Conservation (phyloP, 1,140 invertebrate genomes). For the Aphaenogaster floridana region DNA sequence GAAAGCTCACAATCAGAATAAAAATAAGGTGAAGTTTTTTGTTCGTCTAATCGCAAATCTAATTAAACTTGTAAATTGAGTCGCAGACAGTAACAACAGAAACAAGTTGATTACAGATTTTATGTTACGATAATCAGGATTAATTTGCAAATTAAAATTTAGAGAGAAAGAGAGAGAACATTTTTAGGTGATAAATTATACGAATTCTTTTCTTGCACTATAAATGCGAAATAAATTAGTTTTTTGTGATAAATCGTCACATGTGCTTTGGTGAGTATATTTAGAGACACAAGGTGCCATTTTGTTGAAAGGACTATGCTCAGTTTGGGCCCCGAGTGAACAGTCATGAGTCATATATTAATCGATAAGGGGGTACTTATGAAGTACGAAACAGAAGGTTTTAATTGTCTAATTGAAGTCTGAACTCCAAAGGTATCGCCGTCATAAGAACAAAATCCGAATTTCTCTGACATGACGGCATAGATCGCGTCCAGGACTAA, state of each 20-base stretch:
- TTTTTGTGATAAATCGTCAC: not conserved
- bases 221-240: not conserved
- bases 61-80: not conserved
- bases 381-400: no score
- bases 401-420: no score
- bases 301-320: not conserved
- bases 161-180: not conserved
- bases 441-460: no score
- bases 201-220: not conserved
- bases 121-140: not conserved
- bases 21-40: not conserved
- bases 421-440: no score
- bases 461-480: no score
- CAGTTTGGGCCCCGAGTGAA: no score
- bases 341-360: no score
- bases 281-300: not conserved
- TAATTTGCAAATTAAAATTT: not conserved
- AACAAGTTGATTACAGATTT: not conserved
- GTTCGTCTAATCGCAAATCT: not conserved
- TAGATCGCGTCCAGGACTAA: no score
- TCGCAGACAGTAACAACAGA: no score
- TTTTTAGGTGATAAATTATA: not conserved
- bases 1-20: not conserved
- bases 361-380: no score
- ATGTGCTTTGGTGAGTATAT: not conserved